Evolutionary conservation across 2,888 invertebrate genomes (phyloP), one percentile per base, ranked within the genome.

Genomic region (Nomada goodeniana): DNA sequence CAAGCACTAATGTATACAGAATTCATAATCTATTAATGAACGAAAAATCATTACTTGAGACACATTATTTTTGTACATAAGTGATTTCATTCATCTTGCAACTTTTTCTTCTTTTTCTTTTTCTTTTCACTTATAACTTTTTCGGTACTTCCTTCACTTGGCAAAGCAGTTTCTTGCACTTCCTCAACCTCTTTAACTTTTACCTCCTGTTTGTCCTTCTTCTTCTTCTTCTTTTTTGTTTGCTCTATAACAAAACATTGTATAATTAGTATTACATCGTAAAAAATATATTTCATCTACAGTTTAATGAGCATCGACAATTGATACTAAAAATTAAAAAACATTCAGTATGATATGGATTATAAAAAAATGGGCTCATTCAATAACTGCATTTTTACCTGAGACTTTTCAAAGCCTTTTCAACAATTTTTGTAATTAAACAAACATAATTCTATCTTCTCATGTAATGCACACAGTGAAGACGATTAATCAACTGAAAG

Each of bases 181-280:
- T 73, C 73, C 61, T 69, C 55, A 50, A 63, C 26, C 63, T 80
- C 69, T 74, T 84, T 82, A 29, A 80, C 86, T 73, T 87, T 84
- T n/a, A 76, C 83, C 23, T 94, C 93, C 90, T 95, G 95, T 90
- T 95, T 94, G 83, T 91, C 91, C 82, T 92, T 93, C 78, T 94
- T 94, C 90, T 95, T 95, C 90, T 95, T 95, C 84, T 92, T 92
- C 68, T 93, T 93, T 82, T 93, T 93, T 71, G 90, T 91, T 69
- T 88, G 88, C 71, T 91, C 92, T 89, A 76, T 55, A 74, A 71
- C 15, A 74, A 76, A 67, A 71, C 36, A 29, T 36, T 42, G 13
- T 13, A 20, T 15, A 18, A 42, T 9, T 29, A 60, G 36, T 23
- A 63, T 5, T 36, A 65, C n/a, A 11, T 36, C 5, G 50, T 20